Evolutionary conservation across 2,113 vertebrate genomes (phyloP).

Genomic region (Tiliqua scincoides): DNA sequence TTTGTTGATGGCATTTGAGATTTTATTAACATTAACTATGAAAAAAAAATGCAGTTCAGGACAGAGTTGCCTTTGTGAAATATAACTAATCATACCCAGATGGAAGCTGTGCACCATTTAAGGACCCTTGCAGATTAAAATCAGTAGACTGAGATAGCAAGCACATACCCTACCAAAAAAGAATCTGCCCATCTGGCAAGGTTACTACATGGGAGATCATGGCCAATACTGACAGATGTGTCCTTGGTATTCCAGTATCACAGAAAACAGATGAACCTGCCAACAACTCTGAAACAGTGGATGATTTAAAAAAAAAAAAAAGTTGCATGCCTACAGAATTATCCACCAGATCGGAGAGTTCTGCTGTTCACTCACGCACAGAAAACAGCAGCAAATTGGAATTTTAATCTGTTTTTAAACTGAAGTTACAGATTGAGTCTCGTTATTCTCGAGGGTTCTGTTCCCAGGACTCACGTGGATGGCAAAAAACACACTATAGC

Average conservation of each 20-base stretch:
- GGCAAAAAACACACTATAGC: too few relatives aligned
- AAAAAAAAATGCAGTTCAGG: neutral
- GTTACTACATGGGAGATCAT: neutral
- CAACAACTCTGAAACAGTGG: neutral
- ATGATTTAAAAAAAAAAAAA: neutral
- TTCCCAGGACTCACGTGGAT: too few relatives aligned
- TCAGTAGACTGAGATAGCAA: neutral
- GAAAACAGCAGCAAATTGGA: neutral
- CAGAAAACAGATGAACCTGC: neutral
- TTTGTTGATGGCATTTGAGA: neutral
- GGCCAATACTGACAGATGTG: neutral
- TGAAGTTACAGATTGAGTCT: too few relatives aligned
- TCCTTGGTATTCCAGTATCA: neutral
- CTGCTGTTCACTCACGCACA: neutral
- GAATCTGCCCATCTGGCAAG: neutral
- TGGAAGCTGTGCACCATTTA: neutral
- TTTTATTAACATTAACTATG: neutral
- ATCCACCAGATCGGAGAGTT: neutral
- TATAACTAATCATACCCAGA: neutral
- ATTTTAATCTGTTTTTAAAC: neutral
- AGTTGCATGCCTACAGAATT: neutral
- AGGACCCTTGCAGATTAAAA: neutral
- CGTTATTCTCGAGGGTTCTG: too few relatives aligned
- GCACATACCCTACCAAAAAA: neutral
- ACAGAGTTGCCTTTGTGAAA: neutral